Percentiles rank a stretch among this genome's conserved stretches.
Evolutionary conservation across 2,113 vertebrate genomes (phyloP).

Genomic region (Mus pahari): DNA sequence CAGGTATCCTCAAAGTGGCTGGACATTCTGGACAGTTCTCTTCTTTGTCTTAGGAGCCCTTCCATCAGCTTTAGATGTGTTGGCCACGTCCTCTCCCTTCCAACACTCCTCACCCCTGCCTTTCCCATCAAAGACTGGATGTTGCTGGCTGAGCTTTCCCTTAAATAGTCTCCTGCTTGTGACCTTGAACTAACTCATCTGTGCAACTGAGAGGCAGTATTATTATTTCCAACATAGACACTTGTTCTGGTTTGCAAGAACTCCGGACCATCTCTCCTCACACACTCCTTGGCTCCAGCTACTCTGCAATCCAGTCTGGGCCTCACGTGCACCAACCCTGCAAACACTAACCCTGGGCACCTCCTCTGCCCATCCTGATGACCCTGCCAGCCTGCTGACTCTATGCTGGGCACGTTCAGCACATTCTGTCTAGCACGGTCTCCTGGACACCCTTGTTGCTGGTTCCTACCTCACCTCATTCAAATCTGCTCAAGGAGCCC

Average conservation of each 20-base stretch:
- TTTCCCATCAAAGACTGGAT: neutral
- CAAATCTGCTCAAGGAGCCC: neutral
- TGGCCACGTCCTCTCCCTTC: neutral
- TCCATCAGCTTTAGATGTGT: accelerated
- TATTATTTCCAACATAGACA: neutral
- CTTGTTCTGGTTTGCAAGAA: accelerated
- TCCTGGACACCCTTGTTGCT: neutral
- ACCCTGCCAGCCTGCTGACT: too few relatives aligned
- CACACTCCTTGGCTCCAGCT: neutral
- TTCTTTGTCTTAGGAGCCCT: neutral
- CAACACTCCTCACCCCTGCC: accelerated
- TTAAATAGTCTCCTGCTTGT: neutral
- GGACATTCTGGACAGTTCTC: neutral
- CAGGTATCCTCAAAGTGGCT: too few relatives aligned
- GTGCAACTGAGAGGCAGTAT: accelerated
- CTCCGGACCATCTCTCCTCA: neutral
- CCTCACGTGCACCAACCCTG: neutral
- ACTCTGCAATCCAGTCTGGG: neutral
- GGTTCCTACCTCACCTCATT: accelerated
- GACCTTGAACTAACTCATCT: neutral
- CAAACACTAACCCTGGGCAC: neutral
- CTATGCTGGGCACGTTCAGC: too few relatives aligned
- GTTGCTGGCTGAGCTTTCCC: neutral
- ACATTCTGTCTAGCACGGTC: too few relatives aligned
- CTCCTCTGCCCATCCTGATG: neutral